These are phyloP conservation scores for Dryas iulia DNA, from an alignment of 1,140 invertebrate genomes.

Conservation along the genomic window DNA sequence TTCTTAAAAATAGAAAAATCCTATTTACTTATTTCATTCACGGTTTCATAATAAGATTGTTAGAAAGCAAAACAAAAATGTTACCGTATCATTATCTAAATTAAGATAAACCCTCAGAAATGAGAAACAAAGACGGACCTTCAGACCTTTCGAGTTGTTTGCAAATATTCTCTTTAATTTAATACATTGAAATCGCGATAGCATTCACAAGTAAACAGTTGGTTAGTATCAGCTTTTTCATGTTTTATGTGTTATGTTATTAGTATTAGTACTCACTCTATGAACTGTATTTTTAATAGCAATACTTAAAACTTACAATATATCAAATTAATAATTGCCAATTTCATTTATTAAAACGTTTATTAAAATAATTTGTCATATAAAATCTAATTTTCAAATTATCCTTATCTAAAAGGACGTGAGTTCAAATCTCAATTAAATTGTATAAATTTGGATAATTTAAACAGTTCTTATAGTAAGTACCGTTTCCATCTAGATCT, in stretches of 20 bases:
- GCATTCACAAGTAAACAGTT: constrained; percentile 10
- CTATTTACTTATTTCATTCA: constrained; percentile 3
- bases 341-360: too few relatives aligned
- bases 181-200: constrained; percentile 16
- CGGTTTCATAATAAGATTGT: neutral
- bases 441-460: neutral
- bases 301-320: neutral
- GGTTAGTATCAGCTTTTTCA: constrained; percentile 9
- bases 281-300: constrained; percentile 23
- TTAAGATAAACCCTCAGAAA: constrained; percentile 26
- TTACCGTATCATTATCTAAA: constrained; percentile 23
- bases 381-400: neutral
- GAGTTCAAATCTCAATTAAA: neutral
- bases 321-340: too few relatives aligned
- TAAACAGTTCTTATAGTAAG: constrained; percentile 24
- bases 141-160: constrained; percentile 1
- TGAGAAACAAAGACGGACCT: constrained; percentile 9
- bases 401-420: too few relatives aligned
- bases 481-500: constrained; percentile 15
- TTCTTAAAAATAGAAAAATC: neutral
- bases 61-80: constrained; percentile 14
- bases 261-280: constrained; percentile 24
- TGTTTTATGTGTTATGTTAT: neutral
- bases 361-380: neutral
- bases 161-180: constrained; percentile 8